phyloP scores from a whole-genome alignment of 64 coral and sea anemone genomes.

The Dendrophyllia cribrosa region DNA sequence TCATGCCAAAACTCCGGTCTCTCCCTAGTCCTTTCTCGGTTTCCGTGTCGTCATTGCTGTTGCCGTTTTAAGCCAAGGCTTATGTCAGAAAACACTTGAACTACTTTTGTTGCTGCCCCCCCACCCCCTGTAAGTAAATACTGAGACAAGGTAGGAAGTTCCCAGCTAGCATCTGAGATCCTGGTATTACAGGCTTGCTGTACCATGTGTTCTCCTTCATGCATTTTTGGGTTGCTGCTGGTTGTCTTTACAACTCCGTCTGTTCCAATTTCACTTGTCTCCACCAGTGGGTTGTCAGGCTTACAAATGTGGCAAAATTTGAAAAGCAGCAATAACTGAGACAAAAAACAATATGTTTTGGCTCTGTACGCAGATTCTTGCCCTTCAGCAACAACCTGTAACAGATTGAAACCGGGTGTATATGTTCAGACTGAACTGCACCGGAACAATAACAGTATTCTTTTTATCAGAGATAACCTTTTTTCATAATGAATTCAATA shows the following conservation, averaged over 20 bases:
- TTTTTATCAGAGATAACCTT: no score
- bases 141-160: conserved; percentile 23
- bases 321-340: not conserved
- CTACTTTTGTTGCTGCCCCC: conserved; percentile 20
- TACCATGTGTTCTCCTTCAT: conserved; percentile 24
- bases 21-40: no score
- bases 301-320: not conserved
- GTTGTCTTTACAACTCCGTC: conserved; percentile 18
- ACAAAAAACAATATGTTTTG: not conserved
- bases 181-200: conserved; percentile 32
- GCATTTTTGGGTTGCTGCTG: conserved; percentile 32
- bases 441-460: no score
- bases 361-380: not conserved
- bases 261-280: no score
- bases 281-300: no score
- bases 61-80: conserved; percentile 28
- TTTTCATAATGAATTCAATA: no score
- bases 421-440: no score
- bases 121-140: conserved; percentile 40
- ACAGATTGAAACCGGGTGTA: no score
- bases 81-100: conserved; percentile 18
- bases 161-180: conserved; percentile 20
- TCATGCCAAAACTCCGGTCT: no score
- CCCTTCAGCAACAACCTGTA: conserved; percentile 7
- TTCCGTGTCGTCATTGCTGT: no score